Conservation (phyloP, 1,140 invertebrate species). For the Macrobrachium nipponense region DNA sequence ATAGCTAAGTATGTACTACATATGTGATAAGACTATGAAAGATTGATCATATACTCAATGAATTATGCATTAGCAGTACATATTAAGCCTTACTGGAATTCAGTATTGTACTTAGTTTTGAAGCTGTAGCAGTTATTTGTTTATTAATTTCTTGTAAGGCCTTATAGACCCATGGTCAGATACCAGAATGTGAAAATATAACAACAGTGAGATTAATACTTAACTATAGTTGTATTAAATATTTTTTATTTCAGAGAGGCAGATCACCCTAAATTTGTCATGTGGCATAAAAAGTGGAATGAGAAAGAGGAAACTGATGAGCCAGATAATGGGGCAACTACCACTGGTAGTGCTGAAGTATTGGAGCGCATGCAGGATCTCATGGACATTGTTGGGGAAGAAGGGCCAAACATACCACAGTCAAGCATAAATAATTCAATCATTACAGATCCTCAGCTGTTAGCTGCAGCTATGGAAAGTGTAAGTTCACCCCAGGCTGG, state of each 20-base stretch:
- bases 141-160: too few relatives aligned
- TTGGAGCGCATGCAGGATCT: slow-evolving; percentile 37
- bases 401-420: slow-evolving; percentile 11
- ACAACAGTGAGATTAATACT: slow-evolving; percentile 68
- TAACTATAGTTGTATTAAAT: background rate
- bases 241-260: slow-evolving; percentile 62
- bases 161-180: too few relatives aligned
- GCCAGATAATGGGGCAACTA: slow-evolving; percentile 46
- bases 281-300: slow-evolving; percentile 85
- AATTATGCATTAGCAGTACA: too few relatives aligned
- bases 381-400: slow-evolving; percentile 46
- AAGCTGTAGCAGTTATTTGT: too few relatives aligned
- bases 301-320: slow-evolving; percentile 72
- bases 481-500: too few relatives aligned
- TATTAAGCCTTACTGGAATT: too few relatives aligned
- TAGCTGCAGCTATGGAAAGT: background rate
- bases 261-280: slow-evolving; percentile 79
- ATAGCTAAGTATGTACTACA: slow-evolving; percentile 72
- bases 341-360: slow-evolving; percentile 53
- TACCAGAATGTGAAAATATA: too few relatives aligned
- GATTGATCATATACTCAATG: background rate
- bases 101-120: too few relatives aligned
- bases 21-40: background rate
- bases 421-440: background rate
- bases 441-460: background rate